Base-by-base conservation (phyloP, 2,888 invertebrate genomes). In the Catocala nupta region DNA sequence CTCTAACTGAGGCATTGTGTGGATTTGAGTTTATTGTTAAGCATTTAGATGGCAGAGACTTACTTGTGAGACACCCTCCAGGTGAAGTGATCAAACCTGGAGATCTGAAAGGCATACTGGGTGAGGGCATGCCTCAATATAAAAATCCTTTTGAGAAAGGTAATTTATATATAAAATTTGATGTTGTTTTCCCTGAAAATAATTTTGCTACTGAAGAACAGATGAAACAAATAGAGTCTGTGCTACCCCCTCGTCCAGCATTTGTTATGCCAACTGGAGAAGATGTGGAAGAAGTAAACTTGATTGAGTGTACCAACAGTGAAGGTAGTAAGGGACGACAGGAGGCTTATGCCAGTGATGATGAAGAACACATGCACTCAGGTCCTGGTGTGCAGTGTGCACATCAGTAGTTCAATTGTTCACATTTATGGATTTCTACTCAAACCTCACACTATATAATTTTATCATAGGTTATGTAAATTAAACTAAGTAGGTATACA, bases 61-160 rank as follows among this genome's bases (percentile, higher is more conserved):
- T 99, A 66, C 94, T 98, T 57, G 95, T 99, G 59, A 96, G 95
- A 86, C 96, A 96, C 78, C 95, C 96, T 56, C 95, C 97, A 5
- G 99, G 98, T 12, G 96, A 97, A 76, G 96, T 99, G 13, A 96
- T 99, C 70, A 96, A 97, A 81, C 98, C 98, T 58, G 97, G 97
- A 86, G 95, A 96, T 82, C 90, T 97, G 3, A 97, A 97, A 87
- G 96, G 96, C 68, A 96, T 99, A 60, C 93, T 94, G 68, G 97
- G 96, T 5, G 98, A 98, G 90, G 99, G 99, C 25, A 99, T 99
- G 98, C 99, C 99, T 0, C 94, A 96, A 44, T 96, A 96, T 81
- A 97, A 96, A 85, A 97, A 97, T 89, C 97, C 98, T 6, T 97
- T 97, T 86, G 97, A 98, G 80, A 97, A 96, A 85, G 99, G 99